Base-by-base conservation (phyloP, 2,888 invertebrate species). In the Caenorhabditis uteleia region DNA sequence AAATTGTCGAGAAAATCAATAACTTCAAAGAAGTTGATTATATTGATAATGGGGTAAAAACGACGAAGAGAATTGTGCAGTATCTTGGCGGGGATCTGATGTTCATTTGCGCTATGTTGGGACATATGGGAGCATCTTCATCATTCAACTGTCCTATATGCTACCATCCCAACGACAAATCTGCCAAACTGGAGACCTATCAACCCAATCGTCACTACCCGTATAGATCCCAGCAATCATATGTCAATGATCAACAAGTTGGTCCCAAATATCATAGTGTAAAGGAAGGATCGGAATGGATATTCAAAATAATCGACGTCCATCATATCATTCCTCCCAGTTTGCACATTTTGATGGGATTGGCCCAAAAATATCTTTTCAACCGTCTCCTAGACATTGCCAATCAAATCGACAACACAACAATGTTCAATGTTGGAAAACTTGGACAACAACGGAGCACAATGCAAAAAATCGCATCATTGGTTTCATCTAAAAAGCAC, bases 81-180 rank as follows among this genome's bases (percentile, higher is more conserved):
- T 8, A n/a, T 5, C 34, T 34, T 7, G 34, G 34, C n/a, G 34
- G 34, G 10, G 34, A 56, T 29, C 5, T 48, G 10, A 56, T 48
- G 29, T 48, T 34, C 7, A 16, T 40, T 7, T 43, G 23, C 18
- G 14, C 31, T 1, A 23, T 36, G 26, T 8, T 43, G 1, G 56
- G 56, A 14, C 56, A 56, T 25, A 26, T 33, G 36, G 56, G 56
- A 20, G 20, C n/a, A 5, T 14, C 27, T 2, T 7, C 43, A 1
- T 10, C 2, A 10, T 20, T 29, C 20, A 23, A 8, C n/a, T 56
- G 56, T 21, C 6, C 33, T 12, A 21, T n/a, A 0, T 56, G 56
- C 16, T 16, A 36, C 23, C 8, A 29, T 6, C 4, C 4, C 3
- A 12, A 43, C n/a, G n/a, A n/a, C n/a, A n/a, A n/a, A n/a, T n/a